A percentile compares a stretch with the other conserved stretches of the same genome.
Conservation (phyloP, 2,888 invertebrate species). For the Lycia hirtaria region DNA sequence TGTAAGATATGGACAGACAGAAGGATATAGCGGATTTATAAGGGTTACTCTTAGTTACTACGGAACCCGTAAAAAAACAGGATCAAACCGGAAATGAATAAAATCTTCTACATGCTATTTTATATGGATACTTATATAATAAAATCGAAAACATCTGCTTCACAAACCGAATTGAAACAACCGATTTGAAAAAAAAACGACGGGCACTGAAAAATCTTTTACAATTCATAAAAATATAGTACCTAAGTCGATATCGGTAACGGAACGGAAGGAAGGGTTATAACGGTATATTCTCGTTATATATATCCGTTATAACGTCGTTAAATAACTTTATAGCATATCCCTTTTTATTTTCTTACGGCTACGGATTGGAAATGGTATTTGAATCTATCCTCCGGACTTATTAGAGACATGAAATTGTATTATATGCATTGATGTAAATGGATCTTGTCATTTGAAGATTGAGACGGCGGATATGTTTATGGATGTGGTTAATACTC, state of each 20-base stretch:
- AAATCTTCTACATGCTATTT: too few species aligned
- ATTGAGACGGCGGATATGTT: too few species aligned
- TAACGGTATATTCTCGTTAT: conserved; percentile 32
- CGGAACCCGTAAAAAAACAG: too few species aligned
- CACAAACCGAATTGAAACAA: conserved; percentile 25
- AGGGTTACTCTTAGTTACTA: too few species aligned
- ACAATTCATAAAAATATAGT: conserved; percentile 43
- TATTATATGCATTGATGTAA: too few species aligned
- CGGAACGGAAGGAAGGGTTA: conserved; percentile 29
- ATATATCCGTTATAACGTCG: conserved; percentile 39
- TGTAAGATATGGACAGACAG: too few species aligned
- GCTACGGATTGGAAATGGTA: conserved; percentile 23
- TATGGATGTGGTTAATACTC: too few species aligned
- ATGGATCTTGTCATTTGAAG: too few species aligned
- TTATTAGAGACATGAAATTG: conserved; percentile 24
- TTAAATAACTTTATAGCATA: conserved; percentile 39
- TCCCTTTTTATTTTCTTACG: conserved; percentile 36
- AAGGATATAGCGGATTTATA: too few species aligned
- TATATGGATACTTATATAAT: background rate
- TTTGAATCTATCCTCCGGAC: conserved; percentile 26
- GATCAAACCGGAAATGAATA: too few species aligned
- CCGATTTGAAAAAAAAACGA: conserved; percentile 37
- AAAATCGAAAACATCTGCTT: conserved; percentile 6
- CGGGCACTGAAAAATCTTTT: conserved; percentile 39
- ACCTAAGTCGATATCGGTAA: conserved; percentile 31